Base-by-base conservation (phyloP, 2,113 vertebrate species). In the Bolborhynchus lineola region DNA sequence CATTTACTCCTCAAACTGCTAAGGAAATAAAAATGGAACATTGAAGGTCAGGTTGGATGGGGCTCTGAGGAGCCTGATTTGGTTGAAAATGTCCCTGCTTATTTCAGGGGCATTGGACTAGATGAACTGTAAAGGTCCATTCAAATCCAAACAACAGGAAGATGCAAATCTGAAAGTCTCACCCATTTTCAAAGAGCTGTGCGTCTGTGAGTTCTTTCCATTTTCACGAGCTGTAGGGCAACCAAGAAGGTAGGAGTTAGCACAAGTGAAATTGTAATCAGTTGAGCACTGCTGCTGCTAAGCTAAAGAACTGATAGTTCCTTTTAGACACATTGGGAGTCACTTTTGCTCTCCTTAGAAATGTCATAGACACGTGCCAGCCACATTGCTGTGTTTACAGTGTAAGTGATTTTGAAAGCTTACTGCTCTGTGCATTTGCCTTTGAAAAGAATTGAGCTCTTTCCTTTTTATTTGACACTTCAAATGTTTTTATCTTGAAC, bases 401-500 rank as follows among this genome's bases (percentile, higher is more conserved):
- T 10, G 20, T 16, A 68, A 92, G 28, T 65, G 93, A 20, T 91
- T 95, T 92, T 92, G 84, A 87, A 92, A 92, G 77, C 70, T 92
- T n/a, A 5, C 62, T 60, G 47, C 63, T 86, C 47, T 17, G 19
- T 46, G 76, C 29, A 2, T 78, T 95, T 95, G 72, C 46, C 80
- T 94, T 86, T 92, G 90, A 87, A 94, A n/a, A 85, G 70, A 62
- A 89, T 89, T 93, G 60, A 87, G 59, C 76, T 77, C 37, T 44
- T 77, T 49, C 70, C 26, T 41, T 88, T 86, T 46, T 63, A 13
- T 80, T 91, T 86, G 94, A 91, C 70, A 79, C 80, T 70, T 95
- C 78, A 53, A 39, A 62, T 91, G 33, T 75, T 94, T 91, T 82
- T 63, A 52, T 86, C 82, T 92, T 84, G 47, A 89, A 85, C 78